A percentile compares a stretch with the other conserved stretches of the same genome.
Conservation (phyloP, 2,797 vertebrate species). For the Propithecus deckenii region DNA sequence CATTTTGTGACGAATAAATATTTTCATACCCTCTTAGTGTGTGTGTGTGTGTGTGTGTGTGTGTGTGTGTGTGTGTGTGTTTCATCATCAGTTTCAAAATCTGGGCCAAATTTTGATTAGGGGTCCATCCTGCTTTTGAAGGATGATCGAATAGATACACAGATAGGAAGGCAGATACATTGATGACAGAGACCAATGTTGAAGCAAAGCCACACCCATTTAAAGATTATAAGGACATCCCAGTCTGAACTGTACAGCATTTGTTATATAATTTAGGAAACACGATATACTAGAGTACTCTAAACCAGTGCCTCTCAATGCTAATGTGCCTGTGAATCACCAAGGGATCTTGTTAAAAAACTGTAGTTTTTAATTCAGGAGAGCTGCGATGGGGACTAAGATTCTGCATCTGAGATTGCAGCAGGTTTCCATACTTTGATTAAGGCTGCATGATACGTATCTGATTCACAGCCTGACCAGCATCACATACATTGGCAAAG, state of each 20-base stretch:
- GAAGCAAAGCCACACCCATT: neutral
- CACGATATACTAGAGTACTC: neutral
- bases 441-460: neutral
- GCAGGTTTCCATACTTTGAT: neutral
- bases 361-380: neutral
- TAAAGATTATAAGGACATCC: neutral
- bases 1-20: neutral
- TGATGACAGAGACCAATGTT: neutral
- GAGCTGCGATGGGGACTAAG: neutral
- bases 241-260: neutral
- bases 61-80: neutral
- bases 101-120: neutral
- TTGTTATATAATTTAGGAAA: neutral
- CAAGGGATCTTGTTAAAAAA: neutral
- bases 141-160: neutral
- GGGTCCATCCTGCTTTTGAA: neutral
- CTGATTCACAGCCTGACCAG: neutral
- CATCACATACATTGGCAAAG: neutral
- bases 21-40: neutral
- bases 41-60: neutral
- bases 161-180: neutral
- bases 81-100: neutral
- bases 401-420: neutral
- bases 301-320: neutral
- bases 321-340: neutral